Evolutionary conservation across 2,113 vertebrate species (phyloP).

Genomic region (Toxostoma redivivum): DNA sequence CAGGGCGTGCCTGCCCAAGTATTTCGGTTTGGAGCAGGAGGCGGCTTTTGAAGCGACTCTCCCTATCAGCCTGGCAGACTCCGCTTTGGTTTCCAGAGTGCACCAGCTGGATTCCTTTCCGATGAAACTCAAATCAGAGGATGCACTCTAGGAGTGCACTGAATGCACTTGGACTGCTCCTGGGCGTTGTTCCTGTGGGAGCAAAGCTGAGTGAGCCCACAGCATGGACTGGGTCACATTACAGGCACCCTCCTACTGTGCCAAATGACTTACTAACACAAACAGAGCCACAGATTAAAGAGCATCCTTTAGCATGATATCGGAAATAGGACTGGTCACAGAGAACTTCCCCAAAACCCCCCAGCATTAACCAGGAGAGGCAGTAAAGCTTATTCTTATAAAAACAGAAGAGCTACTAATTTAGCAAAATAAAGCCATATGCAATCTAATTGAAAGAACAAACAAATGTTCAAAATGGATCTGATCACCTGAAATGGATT

Average conservation of each 20-base stretch:
- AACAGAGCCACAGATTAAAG: not conserved
- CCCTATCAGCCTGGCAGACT: not conserved
- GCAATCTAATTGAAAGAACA: not conserved
- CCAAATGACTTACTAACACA: not conserved
- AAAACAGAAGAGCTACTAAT: not conserved
- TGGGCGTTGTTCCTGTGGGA: fast-evolving
- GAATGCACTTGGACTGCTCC: not conserved
- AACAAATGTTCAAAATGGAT: not conserved
- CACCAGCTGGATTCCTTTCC: slow-evolving; percentile 4
- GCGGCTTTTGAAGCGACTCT: not conserved
- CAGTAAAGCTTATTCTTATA: not conserved
- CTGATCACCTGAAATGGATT: not conserved
- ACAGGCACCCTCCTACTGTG: not conserved
- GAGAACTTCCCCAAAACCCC: not conserved
- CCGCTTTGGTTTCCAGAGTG: not conserved
- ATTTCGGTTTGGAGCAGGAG: not conserved
- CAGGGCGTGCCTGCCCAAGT: not conserved
- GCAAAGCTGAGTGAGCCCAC: not conserved
- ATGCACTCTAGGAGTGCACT: not conserved
- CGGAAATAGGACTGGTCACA: not conserved
- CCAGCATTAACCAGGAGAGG: not conserved
- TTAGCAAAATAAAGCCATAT: not conserved
- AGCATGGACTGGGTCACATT: not conserved
- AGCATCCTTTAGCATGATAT: not conserved
- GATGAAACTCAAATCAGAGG: not conserved